phyloP scores from a whole-genome alignment of 2,888 invertebrate species.

The Yponomeuta plumbellus region DNA sequence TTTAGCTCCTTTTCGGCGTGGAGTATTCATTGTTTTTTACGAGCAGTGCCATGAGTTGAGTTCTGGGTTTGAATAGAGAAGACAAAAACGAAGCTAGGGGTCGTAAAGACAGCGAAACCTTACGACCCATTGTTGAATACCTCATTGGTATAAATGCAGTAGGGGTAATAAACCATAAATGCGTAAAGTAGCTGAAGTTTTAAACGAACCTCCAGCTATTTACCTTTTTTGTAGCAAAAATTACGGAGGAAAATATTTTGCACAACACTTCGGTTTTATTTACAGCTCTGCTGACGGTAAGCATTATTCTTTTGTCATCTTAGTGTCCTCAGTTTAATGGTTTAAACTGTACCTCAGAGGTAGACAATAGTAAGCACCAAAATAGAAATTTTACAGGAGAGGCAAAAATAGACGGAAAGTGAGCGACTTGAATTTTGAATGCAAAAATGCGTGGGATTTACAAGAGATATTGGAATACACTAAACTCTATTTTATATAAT shows the following conservation, averaged over 20 bases:
- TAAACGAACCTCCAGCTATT: background rate
- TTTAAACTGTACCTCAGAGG: background rate
- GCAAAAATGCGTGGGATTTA: no score
- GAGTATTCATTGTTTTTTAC: constrained; percentile 3
- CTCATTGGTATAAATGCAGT: constrained; percentile 47
- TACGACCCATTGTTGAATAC: constrained; percentile 53
- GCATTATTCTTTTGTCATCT: background rate
- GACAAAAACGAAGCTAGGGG: constrained; percentile 1
- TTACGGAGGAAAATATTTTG: background rate
- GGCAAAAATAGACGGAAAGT: no score
- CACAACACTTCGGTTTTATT: background rate
- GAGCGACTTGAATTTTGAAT: no score
- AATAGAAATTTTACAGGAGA: no score
- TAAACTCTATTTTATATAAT: no score
- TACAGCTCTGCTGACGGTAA: background rate
- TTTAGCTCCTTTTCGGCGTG: constrained; percentile 9
- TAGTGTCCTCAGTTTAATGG: background rate
- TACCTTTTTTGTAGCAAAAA: background rate
- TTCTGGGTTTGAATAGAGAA: constrained; percentile 3
- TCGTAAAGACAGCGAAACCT: constrained; percentile 45
- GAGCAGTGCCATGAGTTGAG: background rate
- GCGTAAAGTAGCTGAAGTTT: constrained; percentile 24
- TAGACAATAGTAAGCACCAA: no score
- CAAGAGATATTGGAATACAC: no score
- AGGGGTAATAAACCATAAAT: constrained; percentile 40